phyloP scores from a whole-genome alignment of 1,140 invertebrate species.

The Neodiprion pinetum region DNA sequence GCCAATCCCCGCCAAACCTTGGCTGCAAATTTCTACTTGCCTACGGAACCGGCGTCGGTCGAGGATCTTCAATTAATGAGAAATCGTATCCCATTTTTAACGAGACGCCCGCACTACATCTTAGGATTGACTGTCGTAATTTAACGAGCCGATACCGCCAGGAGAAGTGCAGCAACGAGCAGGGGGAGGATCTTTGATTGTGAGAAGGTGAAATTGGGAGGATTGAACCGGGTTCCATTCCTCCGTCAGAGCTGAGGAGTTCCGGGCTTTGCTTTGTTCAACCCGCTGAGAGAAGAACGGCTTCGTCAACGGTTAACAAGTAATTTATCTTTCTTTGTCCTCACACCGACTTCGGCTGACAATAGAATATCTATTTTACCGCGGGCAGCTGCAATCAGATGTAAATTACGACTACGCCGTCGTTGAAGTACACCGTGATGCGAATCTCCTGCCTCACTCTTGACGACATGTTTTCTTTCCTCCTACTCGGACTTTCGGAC shows the following conservation, averaged over 20 bases:
- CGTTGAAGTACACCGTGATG: slow-evolving; percentile 53
- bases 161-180: no score
- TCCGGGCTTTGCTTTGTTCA: background rate
- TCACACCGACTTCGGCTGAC: background rate
- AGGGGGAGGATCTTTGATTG: no score
- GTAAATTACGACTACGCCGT: slow-evolving; percentile 50
- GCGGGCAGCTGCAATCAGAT: slow-evolving; percentile 35
- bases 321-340: background rate
- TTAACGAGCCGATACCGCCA: no score
- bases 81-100: no score
- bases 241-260: background rate
- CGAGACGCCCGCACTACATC: no score
- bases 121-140: no score
- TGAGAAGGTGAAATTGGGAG: background rate
- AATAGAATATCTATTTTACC: background rate
- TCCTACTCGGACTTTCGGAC: no score
- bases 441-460: slow-evolving; percentile 49
- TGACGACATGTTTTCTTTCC: slow-evolving; percentile 45
- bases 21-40: no score
- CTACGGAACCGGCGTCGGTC: no score
- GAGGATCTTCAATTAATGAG: no score
- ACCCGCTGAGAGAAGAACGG: background rate
- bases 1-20: no score
- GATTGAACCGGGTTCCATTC: background rate
- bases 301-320: no score